Evolutionary conservation across 1,140 invertebrate species (phyloP).

Genomic region (Babylonia areolata): DNA sequence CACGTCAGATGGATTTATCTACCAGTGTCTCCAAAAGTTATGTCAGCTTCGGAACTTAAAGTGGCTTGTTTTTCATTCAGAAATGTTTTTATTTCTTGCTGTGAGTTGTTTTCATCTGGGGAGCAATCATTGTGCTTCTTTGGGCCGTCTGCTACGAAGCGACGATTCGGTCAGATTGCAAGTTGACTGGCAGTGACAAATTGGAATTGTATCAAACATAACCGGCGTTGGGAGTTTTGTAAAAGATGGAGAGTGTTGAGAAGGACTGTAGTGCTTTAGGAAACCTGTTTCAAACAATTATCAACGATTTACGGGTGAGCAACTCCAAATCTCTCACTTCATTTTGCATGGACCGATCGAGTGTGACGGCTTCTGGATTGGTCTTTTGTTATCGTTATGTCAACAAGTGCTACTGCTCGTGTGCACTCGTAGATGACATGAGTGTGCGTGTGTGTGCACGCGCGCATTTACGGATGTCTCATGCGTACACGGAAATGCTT

Average conservation of each 20-base stretch:
- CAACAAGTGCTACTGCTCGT: too few relatives aligned
- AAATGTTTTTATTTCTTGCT: background rate
- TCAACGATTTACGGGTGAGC: constrained; percentile 90
- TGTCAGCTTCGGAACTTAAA: constrained; percentile 33
- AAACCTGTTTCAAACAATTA: constrained; percentile 88
- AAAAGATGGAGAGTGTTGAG: constrained; percentile 75
- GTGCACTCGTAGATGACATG: background rate
- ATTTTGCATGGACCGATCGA: too few relatives aligned
- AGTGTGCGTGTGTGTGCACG: background rate
- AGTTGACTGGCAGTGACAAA: background rate
- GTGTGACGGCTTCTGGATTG: too few relatives aligned
- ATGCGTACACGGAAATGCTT: too few relatives aligned
- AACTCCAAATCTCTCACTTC: too few relatives aligned
- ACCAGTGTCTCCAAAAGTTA: background rate
- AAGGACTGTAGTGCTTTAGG: constrained; percentile 88
- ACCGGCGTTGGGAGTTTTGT: background rate
- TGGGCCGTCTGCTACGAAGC: background rate
- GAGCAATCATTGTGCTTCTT: constrained; percentile 22
- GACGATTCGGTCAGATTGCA: background rate
- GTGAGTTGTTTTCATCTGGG: constrained; percentile 32
- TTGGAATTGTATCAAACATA: background rate
- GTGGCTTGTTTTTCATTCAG: background rate
- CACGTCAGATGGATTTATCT: constrained; percentile 21
- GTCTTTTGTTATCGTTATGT: too few relatives aligned
- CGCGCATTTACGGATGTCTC: background rate